These are phyloP conservation scores for Podotricha telesiphe DNA, from an alignment of 2,888 invertebrate species.

Conservation along the genomic window DNA sequence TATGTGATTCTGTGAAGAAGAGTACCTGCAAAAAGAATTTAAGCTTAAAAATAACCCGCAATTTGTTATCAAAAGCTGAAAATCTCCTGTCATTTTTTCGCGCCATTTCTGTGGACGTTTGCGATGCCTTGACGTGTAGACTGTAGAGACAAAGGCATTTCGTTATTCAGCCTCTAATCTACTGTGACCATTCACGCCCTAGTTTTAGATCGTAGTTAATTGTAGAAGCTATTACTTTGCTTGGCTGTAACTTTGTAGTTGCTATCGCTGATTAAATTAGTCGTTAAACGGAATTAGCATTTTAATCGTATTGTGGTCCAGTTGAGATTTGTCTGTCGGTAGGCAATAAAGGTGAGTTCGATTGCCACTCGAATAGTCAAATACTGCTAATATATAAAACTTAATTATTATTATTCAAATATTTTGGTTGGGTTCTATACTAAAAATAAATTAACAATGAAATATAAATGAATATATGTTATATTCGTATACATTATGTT, in stretches of 20 bases:
- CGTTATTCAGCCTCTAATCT: conserved; percentile 31
- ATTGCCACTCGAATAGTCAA: too few relatives aligned
- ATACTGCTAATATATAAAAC: too few relatives aligned
- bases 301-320: conserved; percentile 4
- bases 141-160: conserved; percentile 33
- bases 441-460: too few relatives aligned
- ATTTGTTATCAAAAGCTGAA: neutral
- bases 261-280: conserved; percentile 17
- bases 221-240: conserved; percentile 25
- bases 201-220: conserved; percentile 31
- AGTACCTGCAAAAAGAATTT: too few relatives aligned
- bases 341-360: too few relatives aligned
- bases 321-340: neutral
- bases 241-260: conserved; percentile 14
- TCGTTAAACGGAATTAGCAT: conserved; percentile 16
- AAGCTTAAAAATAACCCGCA: too few relatives aligned
- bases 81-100: conserved; percentile 22
- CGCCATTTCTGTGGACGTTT: conserved; percentile 25
- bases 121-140: conserved; percentile 28
- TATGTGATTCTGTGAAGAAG: neutral
- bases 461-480: too few relatives aligned
- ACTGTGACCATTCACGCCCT: conserved; percentile 28
- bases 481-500: too few relatives aligned
- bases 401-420: too few relatives aligned
- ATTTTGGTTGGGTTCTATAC: too few relatives aligned